Conservation (phyloP, 2,797 vertebrate species). For the Tapirus indicus region DNA sequence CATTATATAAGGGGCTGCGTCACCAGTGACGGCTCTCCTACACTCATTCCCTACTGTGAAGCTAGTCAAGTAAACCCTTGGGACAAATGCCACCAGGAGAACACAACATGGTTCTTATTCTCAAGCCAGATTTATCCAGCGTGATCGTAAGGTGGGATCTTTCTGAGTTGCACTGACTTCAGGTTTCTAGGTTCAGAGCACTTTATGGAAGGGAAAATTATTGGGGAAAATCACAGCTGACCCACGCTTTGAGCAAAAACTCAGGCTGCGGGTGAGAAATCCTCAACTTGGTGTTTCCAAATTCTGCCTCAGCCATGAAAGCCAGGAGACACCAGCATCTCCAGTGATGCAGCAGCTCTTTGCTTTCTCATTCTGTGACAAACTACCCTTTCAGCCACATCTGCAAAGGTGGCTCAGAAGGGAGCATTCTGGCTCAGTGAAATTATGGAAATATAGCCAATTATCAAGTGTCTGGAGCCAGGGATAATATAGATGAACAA, state of each 20-base stretch:
- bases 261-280: neutral
- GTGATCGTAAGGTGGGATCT: neutral
- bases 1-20: neutral
- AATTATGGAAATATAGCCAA: neutral
- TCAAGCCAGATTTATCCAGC: neutral
- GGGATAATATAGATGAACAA: neutral
- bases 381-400: neutral
- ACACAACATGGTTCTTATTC: neutral
- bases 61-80: neutral
- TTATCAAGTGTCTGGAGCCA: neutral
- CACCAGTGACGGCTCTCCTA: neutral
- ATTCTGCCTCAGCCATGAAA: neutral
- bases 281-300: neutral
- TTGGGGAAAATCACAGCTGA: neutral
- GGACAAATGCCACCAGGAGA: neutral
- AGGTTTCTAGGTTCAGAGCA: slow-evolving; percentile 7
- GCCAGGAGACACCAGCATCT: neutral
- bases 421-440: neutral
- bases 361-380: neutral
- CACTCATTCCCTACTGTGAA: neutral
- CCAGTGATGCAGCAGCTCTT: neutral
- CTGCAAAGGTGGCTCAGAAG: neutral
- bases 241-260: neutral
- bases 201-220: neutral
- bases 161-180: neutral